These are phyloP conservation scores for Pagetopsis macropterus DNA, from an alignment of 2,797 vertebrate species.

Conservation along the genomic window DNA sequence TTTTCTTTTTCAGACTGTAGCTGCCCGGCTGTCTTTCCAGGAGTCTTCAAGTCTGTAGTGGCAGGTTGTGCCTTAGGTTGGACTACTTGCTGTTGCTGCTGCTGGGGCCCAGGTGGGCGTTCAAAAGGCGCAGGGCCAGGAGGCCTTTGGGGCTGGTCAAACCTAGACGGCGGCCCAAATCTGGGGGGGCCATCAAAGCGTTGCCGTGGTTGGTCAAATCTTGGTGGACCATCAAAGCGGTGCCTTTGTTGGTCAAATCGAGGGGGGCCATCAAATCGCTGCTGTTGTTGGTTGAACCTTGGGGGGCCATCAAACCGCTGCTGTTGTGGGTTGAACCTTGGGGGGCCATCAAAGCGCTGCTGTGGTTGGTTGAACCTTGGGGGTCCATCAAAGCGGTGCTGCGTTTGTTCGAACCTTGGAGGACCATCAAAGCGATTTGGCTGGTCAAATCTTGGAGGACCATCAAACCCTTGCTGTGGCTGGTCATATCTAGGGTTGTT, in stretches of 20 bases:
- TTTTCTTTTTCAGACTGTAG: constrained; percentile 52
- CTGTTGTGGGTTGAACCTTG: constrained; percentile 80
- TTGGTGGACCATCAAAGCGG: constrained; percentile 86
- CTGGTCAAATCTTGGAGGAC: constrained; percentile 57
- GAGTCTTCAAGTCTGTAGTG: constrained; percentile 47
- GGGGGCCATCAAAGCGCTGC: constrained; percentile 79
- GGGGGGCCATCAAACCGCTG: constrained; percentile 60
- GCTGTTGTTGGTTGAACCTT: constrained; percentile 65
- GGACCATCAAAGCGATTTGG: constrained; percentile 79
- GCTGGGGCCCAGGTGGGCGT: constrained; percentile 59
- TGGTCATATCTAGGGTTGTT: constrained; percentile 74
- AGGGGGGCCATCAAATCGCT: constrained; percentile 86
- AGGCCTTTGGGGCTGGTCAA: constrained; percentile 66
- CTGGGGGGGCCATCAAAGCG: constrained; percentile 81
- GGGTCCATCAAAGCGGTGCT: constrained; percentile 50
- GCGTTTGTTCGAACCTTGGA: constrained; percentile 81
- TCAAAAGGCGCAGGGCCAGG: constrained; percentile 68
- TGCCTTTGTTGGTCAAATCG: constrained; percentile 83
- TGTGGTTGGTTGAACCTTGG: constrained; percentile 64
- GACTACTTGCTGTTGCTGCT: constrained; percentile 46
- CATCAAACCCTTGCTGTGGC: constrained; percentile 51
- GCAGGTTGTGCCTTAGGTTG: constrained; percentile 52
- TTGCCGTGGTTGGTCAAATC: constrained; percentile 83
- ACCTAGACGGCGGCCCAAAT: constrained; percentile 72
- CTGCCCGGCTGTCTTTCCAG: constrained; percentile 29